phyloP scores from a whole-genome alignment of 2,888 invertebrate genomes.

The Liopterus haemorrhoidalis region DNA sequence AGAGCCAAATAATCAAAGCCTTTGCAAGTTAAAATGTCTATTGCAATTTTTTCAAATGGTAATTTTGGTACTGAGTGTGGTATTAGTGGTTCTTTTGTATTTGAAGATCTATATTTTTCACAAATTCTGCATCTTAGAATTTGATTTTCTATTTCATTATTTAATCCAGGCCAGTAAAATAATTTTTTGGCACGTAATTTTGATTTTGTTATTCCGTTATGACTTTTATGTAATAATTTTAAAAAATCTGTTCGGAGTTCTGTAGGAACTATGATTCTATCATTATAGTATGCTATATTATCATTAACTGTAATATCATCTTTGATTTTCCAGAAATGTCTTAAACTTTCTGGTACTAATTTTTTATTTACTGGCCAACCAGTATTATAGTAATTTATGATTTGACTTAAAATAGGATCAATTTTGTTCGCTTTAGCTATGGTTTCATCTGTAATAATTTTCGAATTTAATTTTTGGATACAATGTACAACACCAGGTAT shows the following conservation, averaged over 20 bases:
- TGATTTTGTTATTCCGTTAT: conserved; percentile 22
- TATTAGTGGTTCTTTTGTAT: conserved; percentile 29
- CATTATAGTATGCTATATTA: conserved; percentile 10
- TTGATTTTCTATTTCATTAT: conserved; percentile 15
- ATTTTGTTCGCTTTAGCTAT: conserved; percentile 23
- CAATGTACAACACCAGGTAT: conserved; percentile 27
- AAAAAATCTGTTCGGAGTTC: conserved; percentile 21
- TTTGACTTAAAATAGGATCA: conserved; percentile 20
- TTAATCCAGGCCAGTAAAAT: conserved; percentile 23
- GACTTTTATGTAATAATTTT: conserved; percentile 27
- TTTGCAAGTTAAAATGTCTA: conserved; percentile 27
- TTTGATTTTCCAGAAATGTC: conserved; percentile 1
- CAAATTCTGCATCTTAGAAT: conserved; percentile 28
- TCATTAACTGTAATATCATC: conserved; percentile 18
- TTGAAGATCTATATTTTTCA: conserved; percentile 26
- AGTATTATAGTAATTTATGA: conserved; percentile 27
- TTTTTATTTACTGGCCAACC: conserved; percentile 26
- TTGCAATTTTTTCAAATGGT: conserved; percentile 28
- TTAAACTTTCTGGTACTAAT: conserved; percentile 1
- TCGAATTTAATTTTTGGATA: conserved; percentile 27
- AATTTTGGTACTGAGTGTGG: conserved; percentile 28
- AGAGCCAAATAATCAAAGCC: conserved; percentile 26
- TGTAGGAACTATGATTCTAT: conserved; percentile 23
- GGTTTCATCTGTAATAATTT: conserved; percentile 19
- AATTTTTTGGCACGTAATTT: conserved; percentile 15